Evolutionary conservation across 2,888 invertebrate genomes (phyloP), one percentile per base, ranked within the genome.

Genomic region (Rugalucina vietnamica): DNA sequence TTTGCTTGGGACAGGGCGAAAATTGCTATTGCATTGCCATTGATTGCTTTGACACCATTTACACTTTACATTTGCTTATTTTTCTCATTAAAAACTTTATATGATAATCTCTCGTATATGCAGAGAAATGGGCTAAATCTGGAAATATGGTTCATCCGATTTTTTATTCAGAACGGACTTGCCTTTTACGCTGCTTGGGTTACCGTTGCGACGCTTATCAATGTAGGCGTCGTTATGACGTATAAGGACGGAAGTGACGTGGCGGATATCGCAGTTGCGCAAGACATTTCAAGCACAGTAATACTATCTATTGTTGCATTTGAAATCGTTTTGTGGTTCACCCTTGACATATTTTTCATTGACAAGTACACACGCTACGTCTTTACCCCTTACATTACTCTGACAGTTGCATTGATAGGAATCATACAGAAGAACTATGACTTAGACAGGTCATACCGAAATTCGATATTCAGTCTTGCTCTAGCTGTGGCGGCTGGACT

Each of bases 151-250:
- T 73, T 93, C 10, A 89, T 92, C 8, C 79, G 94, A 65, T 81
- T 93, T 21, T 76, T 94, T 27, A 89, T 93, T 10, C 93, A 93
- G 77, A 94, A 94, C 85, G 93, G 93, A 0, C 79, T 93, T 24
- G 92, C 92, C 12, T 91, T 93, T 75, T 94, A 93, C 81, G 93
- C 92, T 4, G 90, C 92, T 0, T 93, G 93, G 93, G 90, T 90
- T 10, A 91, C 92, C 10, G 88, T 93, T 10, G 94, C 93, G 10
- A 89, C 93, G 4, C 84, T 93, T 29, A 83, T 93, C 10, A 94
- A 93, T 82, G 75, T 93, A 32, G 90, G 90, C 14, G 88, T 93
- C 34, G 92, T 93, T 8, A 79, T 93, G 77, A 90, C 90, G 36
- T 90, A 92, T 77, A 84, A 88, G 70, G 85, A 83, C 29, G 85